phyloP scores from a whole-genome alignment of 2,797 vertebrate genomes.

The Eidolon dupreanum region DNA sequence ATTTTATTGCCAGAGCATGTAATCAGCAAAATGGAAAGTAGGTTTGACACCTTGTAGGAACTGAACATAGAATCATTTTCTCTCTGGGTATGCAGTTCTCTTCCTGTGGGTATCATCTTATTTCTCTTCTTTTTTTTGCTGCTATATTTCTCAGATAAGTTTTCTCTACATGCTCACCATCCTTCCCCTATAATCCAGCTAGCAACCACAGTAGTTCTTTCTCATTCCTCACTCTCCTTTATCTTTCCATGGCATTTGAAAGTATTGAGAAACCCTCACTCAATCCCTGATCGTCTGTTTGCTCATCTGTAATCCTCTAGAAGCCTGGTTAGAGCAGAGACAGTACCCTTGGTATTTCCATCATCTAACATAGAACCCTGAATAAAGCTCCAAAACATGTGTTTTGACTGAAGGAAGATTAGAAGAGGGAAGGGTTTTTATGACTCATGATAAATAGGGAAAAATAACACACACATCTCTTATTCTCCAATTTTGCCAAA shows the following conservation, averaged over 20 bases:
- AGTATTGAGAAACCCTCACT: not conserved
- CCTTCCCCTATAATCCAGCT: not conserved
- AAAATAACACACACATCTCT: not conserved
- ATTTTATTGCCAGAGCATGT: not conserved
- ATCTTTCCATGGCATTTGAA: not conserved
- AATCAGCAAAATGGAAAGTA: not conserved
- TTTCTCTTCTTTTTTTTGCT: not conserved
- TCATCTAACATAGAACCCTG: not conserved
- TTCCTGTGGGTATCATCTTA: not conserved
- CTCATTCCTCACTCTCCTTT: not conserved
- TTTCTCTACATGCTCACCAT: not conserved
- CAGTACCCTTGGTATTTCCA: not conserved
- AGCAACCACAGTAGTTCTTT: not conserved
- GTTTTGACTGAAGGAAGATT: not conserved
- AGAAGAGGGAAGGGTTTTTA: not conserved
- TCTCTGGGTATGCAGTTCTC: not conserved
- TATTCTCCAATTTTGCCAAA: not conserved
- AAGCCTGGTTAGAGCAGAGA: not conserved
- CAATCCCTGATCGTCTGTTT: not conserved
- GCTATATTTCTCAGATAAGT: not conserved
- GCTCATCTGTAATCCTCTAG: not conserved
- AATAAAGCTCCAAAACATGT: not conserved
- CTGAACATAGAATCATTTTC: not conserved
- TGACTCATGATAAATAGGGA: not conserved
- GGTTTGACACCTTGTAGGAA: not conserved